Evolutionary conservation across 2,888 invertebrate species (phyloP), one percentile per base, ranked within the genome.

Genomic region (Mesochorus sp.): DNA sequence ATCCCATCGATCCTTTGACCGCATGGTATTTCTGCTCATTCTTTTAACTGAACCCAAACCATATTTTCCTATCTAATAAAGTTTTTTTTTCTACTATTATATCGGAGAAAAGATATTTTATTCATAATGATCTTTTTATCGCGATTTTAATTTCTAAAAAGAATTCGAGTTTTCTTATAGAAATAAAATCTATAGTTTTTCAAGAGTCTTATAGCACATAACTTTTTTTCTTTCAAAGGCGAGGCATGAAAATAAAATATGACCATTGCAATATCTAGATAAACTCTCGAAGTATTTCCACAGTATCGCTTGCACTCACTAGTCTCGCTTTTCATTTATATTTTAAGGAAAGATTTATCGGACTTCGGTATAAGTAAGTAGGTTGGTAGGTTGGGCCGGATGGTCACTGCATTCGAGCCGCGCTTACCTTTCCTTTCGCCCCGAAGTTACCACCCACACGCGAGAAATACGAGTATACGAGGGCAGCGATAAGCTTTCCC

Each of bases 381-480:
- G 77, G 71, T 76, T 71, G 66, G 59, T 72, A 61, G 61, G 76
- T 72, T 72, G 61, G 61, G 44, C 47, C n/a, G 24, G 34, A 28
- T 8, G 61, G 53, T 57, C 47, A 39, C 26, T n/a, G n/a, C 26
- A 37, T 24, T 4, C 62, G 21, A 51, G 61, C 14, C 24, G 42
- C 24, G 62, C 55, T 61, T 28, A 31, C 42, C 37, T 49, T 59
- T 55, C 21, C 42, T 39, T 66, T 44, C 28, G 42, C 42, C 39
- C 59, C 59, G 55, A 44, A 49, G 57, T 73, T 28, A 31, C 67
- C 67, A 61, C 66, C 53, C 72, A 62, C 67, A 19, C 49, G 62
- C 14, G 53, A n/a, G n/a, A n/a, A n/a, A n/a, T 10, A 17, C 24
- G 26, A 53, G 42, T 26, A 72, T 53, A 66, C 21, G 49, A 47